These are phyloP conservation scores for Dendrocopos noguchii DNA, from an alignment of 2,113 vertebrate species.

Conservation along the genomic window DNA sequence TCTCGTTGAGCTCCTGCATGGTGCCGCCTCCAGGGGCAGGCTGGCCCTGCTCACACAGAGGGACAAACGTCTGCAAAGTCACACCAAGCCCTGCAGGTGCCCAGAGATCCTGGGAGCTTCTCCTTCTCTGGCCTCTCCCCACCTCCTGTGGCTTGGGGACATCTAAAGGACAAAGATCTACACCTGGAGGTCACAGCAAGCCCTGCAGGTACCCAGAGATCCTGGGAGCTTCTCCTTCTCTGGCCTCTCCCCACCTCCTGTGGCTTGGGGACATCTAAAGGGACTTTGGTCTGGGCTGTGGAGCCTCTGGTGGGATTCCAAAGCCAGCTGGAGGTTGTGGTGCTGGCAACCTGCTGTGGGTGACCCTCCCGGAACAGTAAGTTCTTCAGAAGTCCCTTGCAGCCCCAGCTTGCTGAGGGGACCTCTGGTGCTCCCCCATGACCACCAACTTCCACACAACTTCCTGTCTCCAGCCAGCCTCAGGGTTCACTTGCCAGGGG, in stretches of 20 bases:
- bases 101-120: not conserved
- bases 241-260: too few relatives aligned
- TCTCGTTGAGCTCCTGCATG: constrained; percentile 54
- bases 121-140: too few relatives aligned
- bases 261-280: too few relatives aligned
- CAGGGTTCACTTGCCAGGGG: too few relatives aligned
- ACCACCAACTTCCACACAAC: too few relatives aligned
- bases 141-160: too few relatives aligned
- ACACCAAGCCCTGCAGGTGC: not conserved
- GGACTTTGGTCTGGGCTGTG: not conserved
- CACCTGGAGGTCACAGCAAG: too few relatives aligned
- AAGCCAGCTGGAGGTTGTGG: not conserved
- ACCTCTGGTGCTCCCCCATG: too few relatives aligned
- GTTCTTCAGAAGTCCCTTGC: not conserved
- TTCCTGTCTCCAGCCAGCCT: too few relatives aligned
- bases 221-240: too few relatives aligned
- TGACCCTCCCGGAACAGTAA: not conserved
- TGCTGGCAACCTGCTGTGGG: not conserved
- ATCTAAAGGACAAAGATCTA: too few relatives aligned
- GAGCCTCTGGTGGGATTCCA: not conserved
- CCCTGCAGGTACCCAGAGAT: not conserved
- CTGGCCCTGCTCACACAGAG: not conserved
- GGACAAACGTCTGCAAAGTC: not conserved
- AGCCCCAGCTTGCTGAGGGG: not conserved
- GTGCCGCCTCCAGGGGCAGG: not conserved